A percentile compares a stretch with the other conserved stretches of the same genome.
Conservation (phyloP, 2,797 vertebrate species). For the Epinephelus malabaricus region DNA sequence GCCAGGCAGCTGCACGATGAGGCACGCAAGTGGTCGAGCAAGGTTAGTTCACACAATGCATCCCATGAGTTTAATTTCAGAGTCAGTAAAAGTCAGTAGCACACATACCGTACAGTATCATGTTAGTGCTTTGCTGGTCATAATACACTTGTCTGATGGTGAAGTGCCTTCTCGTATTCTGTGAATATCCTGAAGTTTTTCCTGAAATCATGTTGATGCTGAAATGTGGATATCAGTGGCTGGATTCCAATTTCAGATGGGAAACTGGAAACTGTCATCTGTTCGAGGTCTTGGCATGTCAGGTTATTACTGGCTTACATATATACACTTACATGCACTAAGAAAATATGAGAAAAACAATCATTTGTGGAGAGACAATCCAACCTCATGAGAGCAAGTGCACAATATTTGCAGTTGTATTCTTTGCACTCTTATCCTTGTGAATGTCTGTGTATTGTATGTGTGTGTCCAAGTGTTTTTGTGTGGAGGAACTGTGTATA, state of each 20-base stretch:
- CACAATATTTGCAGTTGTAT: constrained; percentile 5
- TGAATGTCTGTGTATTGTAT: constrained; percentile 30
- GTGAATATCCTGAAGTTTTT: constrained; percentile 40
- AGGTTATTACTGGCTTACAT: constrained; percentile 24
- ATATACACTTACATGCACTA: constrained; percentile 22
- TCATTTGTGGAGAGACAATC: constrained; percentile 2
- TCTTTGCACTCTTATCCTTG: neutral
- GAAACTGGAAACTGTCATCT: constrained; percentile 81
- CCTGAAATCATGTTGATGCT: constrained; percentile 49
- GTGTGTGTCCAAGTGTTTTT: constrained; percentile 49
- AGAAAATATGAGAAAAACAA: neutral
- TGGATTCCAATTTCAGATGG: constrained; percentile 77
- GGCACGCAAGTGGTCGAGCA: constrained; percentile 98
- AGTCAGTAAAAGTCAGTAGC: neutral
- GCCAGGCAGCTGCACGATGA: constrained; percentile 97
- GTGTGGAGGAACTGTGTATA: constrained; percentile 31
- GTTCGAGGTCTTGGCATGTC: constrained; percentile 62
- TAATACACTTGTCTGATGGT: neutral
- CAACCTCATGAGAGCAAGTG: neutral
- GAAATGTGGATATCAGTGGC: constrained; percentile 75
- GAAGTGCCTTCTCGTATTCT: constrained; percentile 32
- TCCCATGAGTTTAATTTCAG: neutral
- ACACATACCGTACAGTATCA: neutral
- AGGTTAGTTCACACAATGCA: constrained; percentile 81
- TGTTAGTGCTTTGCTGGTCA: constrained; percentile 1